phyloP scores from a whole-genome alignment of 1,140 invertebrate species.

The Trigoniulus corallinus region DNA sequence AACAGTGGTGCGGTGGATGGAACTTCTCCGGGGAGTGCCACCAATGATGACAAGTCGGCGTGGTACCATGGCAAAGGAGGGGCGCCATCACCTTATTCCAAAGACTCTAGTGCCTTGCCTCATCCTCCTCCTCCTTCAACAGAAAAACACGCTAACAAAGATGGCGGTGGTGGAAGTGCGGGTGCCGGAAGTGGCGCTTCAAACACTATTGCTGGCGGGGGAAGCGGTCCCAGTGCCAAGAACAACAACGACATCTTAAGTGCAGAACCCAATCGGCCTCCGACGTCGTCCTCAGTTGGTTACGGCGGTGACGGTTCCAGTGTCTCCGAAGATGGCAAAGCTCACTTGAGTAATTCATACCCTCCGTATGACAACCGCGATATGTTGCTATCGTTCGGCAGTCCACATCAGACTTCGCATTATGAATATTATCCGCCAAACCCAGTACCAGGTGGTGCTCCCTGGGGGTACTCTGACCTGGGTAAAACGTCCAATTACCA shows the following conservation, averaged over 20 bases:
- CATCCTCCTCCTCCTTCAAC: neutral
- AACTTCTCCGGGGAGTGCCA: neutral
- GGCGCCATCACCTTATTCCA: neutral
- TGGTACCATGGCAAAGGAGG: neutral
- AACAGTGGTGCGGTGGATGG: neutral
- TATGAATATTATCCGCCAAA: slow-evolving; percentile 12
- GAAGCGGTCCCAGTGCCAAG: neutral
- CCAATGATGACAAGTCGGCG: neutral
- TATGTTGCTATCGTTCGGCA: neutral
- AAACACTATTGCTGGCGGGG: neutral
- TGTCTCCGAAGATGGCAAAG: slow-evolving; percentile 27
- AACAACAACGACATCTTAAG: neutral
- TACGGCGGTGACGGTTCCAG: neutral
- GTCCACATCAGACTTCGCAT: slow-evolving; percentile 8
- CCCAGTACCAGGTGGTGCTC: neutral
- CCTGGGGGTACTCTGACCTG: neutral
- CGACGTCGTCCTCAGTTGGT: neutral
- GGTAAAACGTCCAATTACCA: neutral
- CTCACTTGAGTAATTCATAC: neutral
- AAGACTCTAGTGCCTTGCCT: neutral
- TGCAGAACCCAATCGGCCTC: neutral
- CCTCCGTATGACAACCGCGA: neutral
- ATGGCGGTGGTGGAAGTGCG: neutral
- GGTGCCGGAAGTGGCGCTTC: neutral
- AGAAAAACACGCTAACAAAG: neutral